Base-by-base conservation (phyloP, 2,113 vertebrate genomes). In the Labeo rohita region DNA sequence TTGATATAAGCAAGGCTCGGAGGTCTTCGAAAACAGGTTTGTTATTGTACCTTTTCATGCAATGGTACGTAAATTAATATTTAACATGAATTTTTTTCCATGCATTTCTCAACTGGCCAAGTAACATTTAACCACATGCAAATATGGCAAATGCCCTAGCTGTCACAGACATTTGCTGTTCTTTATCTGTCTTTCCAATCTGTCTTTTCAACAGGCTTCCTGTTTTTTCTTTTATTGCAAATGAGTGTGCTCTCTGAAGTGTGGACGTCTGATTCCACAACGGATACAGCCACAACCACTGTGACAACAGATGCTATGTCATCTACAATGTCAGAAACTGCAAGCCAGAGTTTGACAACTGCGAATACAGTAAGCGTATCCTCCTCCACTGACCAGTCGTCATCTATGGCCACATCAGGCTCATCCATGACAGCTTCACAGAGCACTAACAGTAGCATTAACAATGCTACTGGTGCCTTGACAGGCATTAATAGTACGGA, bases 321-420 rank as follows among this genome's bases (percentile, higher is more conserved):
- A n/a, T 61, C 21, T 61, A 59, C 54, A 59, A 21, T 8, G 18
- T 21, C 54, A 59, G 54, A 21, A 21, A 0, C 16, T 59, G 54
- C 18, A 8, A 2, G 7, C 2, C 54, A 18, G 15, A 56, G 5
- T 56, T 70, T 15, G 1, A 36, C 34, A 70, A 36, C 36, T 43
- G 2, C 7, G 13, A 3, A 1, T 72, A 0, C 68, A 21, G 28
- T 21, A 59, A 59, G 34, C 36, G 0, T 43, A 13, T 15, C 28
- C 16, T 43, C 36, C 68, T 72, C 66, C 34, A 39, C 66, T 65
- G 89, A 85, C 15, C 11, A 89, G 66, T 39, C 39, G 5, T 39
- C 39, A 39, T 4, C 39, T 39, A 3, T 2, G 2, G 6, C 8
- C 6, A n/a, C 47, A 18, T 45, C 74, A 39, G 10, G 8, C 36